Evolutionary conservation across 2,888 invertebrate species (phyloP), one percentile per base, ranked within the genome.

Genomic region (Electrophaes corylata): DNA sequence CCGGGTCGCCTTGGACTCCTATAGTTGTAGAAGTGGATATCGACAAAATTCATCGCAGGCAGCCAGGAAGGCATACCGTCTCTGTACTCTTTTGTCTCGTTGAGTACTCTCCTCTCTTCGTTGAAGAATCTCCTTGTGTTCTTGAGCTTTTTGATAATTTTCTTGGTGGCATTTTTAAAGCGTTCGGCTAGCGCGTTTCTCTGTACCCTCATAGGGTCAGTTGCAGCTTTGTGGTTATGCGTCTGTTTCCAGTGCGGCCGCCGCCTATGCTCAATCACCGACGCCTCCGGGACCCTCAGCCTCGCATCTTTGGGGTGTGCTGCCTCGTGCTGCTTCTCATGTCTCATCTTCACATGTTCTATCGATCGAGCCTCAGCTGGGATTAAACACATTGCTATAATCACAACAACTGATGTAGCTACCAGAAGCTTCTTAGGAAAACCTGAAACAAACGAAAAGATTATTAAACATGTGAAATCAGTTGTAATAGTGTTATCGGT

Each of bases 371-470:
- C 86, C 65, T 90, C 90, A 41, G 76, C 74, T 71, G 87, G 84
- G 69, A 79, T 84, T 64, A 89, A 76, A 73, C 86, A 85, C 90
- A 89, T 91, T 52, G 87, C 78, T 73, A 91, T 70, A 70, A 91
- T 78, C 66, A 87, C 76, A 73, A 89, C 73, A 79, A 91, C 67
- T 66, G 87, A 83, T 81, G 84, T 78, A 86, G 89, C 91, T 84
- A 90, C 84, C 83, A 91, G 85, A 79, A 91, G 90, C 90, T 85
- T 91, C 86, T 88, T 91, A 79, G 88, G 81, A 87, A 90, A 90
- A 90, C 86, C 91, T 91, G 89, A 0, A 88, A 87, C 78, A 88
- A 90, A 57, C 69, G 70, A 78, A 53, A 72, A 4, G 4, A 51
- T 48, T 39, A 23, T 51, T 60, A 60, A 49, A 51, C 14, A 10